Percentiles rank a stretch among this genome's conserved stretches.
Conservation (phyloP, 2,888 invertebrate genomes). For the Cerastoderma edule region DNA sequence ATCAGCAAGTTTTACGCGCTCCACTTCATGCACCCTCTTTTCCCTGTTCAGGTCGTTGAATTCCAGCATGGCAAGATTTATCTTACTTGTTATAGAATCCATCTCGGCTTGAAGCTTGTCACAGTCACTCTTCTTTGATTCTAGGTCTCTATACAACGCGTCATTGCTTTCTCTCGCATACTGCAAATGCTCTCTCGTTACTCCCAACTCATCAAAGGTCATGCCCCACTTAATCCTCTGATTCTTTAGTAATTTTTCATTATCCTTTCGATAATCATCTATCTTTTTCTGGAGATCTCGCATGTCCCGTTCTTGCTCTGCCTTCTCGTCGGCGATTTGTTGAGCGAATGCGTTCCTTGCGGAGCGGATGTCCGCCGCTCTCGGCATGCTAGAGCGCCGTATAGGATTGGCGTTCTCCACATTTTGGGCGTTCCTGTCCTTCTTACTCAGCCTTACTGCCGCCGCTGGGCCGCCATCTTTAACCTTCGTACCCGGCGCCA, state of each 20-base stretch:
- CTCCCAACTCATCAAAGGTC: slow-evolving; percentile 45
- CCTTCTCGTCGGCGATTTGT: slow-evolving; percentile 35
- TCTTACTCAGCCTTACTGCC: background rate
- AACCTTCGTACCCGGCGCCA: slow-evolving; percentile 33
- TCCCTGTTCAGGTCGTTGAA: slow-evolving; percentile 41
- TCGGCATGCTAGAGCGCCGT: slow-evolving; percentile 27
- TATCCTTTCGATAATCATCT: slow-evolving; percentile 38
- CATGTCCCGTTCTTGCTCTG: slow-evolving; percentile 36
- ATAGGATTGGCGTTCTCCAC: slow-evolving; percentile 37
- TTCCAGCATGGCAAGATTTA: slow-evolving; percentile 40
- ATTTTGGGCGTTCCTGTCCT: slow-evolving; percentile 4
- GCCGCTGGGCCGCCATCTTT: slow-evolving; percentile 4
- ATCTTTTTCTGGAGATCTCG: slow-evolving; percentile 44
- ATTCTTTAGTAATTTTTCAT: slow-evolving; percentile 48
- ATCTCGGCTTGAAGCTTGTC: slow-evolving; percentile 47
- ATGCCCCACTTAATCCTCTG: slow-evolving; percentile 50
- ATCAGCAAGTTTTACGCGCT: slow-evolving; percentile 30
- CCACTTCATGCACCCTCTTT: slow-evolving; percentile 26
- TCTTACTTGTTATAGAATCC: slow-evolving; percentile 30
- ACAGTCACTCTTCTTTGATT: slow-evolving; percentile 46
- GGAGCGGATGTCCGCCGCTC: slow-evolving; percentile 35
- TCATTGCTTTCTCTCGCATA: slow-evolving; percentile 43
- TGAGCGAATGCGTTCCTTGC: slow-evolving; percentile 33
- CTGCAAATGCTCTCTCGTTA: slow-evolving; percentile 36
- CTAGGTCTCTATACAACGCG: slow-evolving; percentile 44